Evolutionary conservation across 2,888 invertebrate species (phyloP).

Genomic region (Pasiphila rectangulata): DNA sequence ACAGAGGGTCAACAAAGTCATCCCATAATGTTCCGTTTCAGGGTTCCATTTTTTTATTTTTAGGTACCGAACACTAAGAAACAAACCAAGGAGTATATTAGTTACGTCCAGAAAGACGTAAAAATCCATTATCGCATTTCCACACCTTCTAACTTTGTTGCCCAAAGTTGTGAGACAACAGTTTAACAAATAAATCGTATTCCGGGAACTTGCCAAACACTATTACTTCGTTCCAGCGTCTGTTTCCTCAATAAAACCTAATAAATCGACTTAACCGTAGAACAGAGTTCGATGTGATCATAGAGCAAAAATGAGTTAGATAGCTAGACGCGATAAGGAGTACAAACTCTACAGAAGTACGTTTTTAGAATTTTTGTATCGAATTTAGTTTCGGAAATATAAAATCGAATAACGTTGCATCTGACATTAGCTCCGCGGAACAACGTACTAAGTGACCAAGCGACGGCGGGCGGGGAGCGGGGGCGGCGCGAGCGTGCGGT

Average conservation of each 20-base stretch:
- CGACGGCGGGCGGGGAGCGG: too few species aligned
- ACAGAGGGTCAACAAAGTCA: too few species aligned
- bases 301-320: neutral
- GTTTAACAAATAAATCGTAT: slow-evolving; percentile 13
- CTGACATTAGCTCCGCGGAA: too few species aligned
- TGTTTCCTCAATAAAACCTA: slow-evolving; percentile 20
- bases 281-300: neutral
- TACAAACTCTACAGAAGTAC: too few species aligned
- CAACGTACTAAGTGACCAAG: too few species aligned
- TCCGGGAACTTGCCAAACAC: neutral
- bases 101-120: too few species aligned
- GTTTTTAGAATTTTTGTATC: neutral
- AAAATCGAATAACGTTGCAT: too few species aligned
- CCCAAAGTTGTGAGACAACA: slow-evolving; percentile 2
- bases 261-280: slow-evolving; percentile 20
- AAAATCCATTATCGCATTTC: neutral
- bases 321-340: neutral
- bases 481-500: too few species aligned
- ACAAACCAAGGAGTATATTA: too few species aligned
- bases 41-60: too few species aligned
- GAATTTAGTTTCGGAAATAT: too few species aligned
- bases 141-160: neutral
- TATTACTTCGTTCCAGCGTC: slow-evolving; percentile 11
- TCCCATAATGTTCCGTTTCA: too few species aligned
- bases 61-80: neutral